Conservation (phyloP, 2,888 invertebrate genomes). For the Macrosoma leucophasiata region DNA sequence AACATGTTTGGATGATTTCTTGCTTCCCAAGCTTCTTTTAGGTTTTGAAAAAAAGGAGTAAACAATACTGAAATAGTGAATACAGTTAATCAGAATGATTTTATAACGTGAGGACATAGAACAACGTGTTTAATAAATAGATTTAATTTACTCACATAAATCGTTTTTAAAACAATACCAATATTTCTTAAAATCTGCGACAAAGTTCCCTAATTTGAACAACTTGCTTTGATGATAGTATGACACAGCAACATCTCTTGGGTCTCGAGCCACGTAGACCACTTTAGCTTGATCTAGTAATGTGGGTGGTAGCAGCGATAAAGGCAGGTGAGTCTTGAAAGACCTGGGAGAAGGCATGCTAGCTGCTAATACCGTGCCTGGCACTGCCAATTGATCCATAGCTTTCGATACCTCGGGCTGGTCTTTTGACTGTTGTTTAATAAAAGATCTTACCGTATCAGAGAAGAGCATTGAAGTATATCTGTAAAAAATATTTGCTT, state of each 20-base stretch:
- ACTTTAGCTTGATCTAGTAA: conserved; percentile 7
- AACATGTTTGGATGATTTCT: conserved; percentile 77
- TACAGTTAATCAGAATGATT: no score
- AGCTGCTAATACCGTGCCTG: conserved; percentile 40
- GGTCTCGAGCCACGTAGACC: conserved; percentile 85
- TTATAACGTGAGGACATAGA: no score
- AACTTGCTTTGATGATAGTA: conserved; percentile 61
- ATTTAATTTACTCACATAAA: conserved; percentile 77
- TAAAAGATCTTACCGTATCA: no score
- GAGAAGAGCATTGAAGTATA: no score
- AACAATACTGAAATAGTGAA: conserved; percentile 73
- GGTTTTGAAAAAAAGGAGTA: conserved; percentile 80
- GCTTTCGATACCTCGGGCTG: conserved; percentile 6
- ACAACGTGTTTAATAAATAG: no score
- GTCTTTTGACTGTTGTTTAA: no score
- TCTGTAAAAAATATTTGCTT: no score
- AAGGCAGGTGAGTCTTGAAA: conserved; percentile 65
- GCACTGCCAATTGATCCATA: conserved; percentile 3
- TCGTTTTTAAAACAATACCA: conserved; percentile 78
- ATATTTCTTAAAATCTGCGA: conserved; percentile 76
- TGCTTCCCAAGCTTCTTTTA: conserved; percentile 79
- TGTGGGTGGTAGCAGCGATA: conserved; percentile 8
- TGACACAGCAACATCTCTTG: conserved; percentile 86
- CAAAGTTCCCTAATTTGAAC: conserved; percentile 69
- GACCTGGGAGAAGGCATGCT: conserved; percentile 32